Evolutionary conservation across 1,140 invertebrate species (phyloP).

Genomic region (Trachymyrmex cornetzi): DNA sequence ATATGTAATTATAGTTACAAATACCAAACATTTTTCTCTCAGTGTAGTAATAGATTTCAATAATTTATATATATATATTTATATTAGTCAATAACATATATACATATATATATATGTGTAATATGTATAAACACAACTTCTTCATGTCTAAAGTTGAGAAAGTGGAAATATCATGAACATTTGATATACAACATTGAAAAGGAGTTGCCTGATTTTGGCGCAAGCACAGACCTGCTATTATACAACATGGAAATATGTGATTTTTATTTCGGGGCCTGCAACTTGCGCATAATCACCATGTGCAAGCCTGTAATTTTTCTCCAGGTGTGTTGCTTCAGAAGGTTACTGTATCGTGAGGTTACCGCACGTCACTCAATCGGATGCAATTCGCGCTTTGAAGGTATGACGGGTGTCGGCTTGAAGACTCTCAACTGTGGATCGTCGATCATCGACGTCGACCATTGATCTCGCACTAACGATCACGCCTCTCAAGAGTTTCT

Average conservation of each 20-base stretch:
- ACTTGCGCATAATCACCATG: slow-evolving; percentile 1
- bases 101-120: too few relatives aligned
- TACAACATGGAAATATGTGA: slow-evolving; percentile 22
- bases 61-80: too few relatives aligned
- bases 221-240: background rate
- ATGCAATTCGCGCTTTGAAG: slow-evolving; percentile 44
- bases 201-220: background rate
- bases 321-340: background rate
- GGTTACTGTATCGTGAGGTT: slow-evolving; percentile 16
- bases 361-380: slow-evolving; percentile 23
- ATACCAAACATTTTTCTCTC: too few relatives aligned
- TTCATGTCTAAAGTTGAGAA: background rate
- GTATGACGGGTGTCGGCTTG: slow-evolving; percentile 21
- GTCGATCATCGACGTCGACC: slow-evolving; percentile 45
- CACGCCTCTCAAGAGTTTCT: slow-evolving; percentile 42
- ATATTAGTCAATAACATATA: background rate
- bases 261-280: slow-evolving; percentile 29
- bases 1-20: too few relatives aligned
- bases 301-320: slow-evolving; percentile 30
- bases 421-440: slow-evolving; percentile 48
- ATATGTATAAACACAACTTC: background rate
- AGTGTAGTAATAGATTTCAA: background rate
- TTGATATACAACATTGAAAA: background rate
- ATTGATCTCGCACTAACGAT: slow-evolving; percentile 57
- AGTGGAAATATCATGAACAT: background rate